Percentiles rank a stretch among this genome's conserved stretches.
phyloP scores from a whole-genome alignment of 2,888 invertebrate genomes.

The Rhamnusium bicolor region DNA sequence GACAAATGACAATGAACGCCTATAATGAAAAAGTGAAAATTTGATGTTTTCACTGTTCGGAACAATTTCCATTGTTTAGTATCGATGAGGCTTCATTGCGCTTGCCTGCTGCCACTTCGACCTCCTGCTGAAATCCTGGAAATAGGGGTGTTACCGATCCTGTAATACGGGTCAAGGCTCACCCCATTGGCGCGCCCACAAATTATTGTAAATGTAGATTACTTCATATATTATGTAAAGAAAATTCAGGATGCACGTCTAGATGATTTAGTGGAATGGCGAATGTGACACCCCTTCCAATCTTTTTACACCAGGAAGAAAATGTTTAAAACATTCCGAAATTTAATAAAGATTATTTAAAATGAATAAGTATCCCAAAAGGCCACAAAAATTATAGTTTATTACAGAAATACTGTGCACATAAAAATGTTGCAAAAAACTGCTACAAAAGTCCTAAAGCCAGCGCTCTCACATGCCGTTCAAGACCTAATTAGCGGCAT shows the following conservation, averaged over 20 bases:
- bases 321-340: neutral
- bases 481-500: too few relatives aligned
- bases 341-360: neutral
- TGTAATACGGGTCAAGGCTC: slow-evolving; percentile 42
- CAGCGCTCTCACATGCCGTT: too few relatives aligned
- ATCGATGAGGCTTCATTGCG: slow-evolving; percentile 33
- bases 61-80: slow-evolving; percentile 38
- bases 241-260: neutral
- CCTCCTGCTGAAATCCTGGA: slow-evolving; percentile 38
- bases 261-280: neutral
- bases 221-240: slow-evolving; percentile 5
- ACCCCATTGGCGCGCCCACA: slow-evolving; percentile 1
- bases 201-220: slow-evolving; percentile 12
- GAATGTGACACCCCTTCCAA: neutral
- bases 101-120: slow-evolving; percentile 23
- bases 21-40: slow-evolving; percentile 25
- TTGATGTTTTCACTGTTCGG: slow-evolving; percentile 36
- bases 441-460: too few relatives aligned
- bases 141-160: slow-evolving; percentile 34
- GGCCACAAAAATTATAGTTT: too few relatives aligned
- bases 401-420: too few relatives aligned
- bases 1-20: neutral
- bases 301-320: neutral
- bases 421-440: too few relatives aligned
- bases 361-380: too few relatives aligned